Evolutionary conservation across 1,140 invertebrate species (phyloP).

Genomic region (Fopius arisanus): DNA sequence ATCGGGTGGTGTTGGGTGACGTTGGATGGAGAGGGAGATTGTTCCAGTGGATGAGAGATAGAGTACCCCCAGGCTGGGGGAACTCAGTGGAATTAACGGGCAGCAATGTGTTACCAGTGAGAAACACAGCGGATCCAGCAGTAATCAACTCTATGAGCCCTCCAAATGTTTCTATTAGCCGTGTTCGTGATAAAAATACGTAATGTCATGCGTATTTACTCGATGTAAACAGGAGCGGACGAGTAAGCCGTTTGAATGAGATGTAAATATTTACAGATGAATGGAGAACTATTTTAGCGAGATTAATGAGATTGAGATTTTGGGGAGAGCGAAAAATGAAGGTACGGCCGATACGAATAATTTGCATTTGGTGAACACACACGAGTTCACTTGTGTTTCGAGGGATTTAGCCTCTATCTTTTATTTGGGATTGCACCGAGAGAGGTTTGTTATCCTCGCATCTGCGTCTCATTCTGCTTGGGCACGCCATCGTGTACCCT

Average conservation of each 20-base stretch:
- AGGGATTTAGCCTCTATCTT: slow-evolving; percentile 10
- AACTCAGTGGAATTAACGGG: neutral
- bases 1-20: neutral
- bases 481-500: slow-evolving; percentile 8
- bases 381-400: neutral
- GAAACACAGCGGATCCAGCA: neutral
- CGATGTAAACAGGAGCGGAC: neutral
- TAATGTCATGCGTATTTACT: neutral
- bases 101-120: too few relatives aligned
- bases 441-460: slow-evolving; percentile 27
- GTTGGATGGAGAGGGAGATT: neutral
- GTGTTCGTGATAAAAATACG: neutral
- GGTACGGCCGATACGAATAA: neutral
- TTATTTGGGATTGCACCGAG: neutral
- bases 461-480: slow-evolving; percentile 21
- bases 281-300: neutral
- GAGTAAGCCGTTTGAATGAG: neutral
- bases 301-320: neutral
- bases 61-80: neutral
- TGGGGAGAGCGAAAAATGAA: neutral
- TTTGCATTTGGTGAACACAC: neutral
- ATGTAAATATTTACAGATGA: neutral
- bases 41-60: neutral
- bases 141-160: neutral
- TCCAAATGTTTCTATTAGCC: neutral